Evolutionary conservation across 2,113 vertebrate species (phyloP).

Genomic region (Benitochromis conjunctus): DNA sequence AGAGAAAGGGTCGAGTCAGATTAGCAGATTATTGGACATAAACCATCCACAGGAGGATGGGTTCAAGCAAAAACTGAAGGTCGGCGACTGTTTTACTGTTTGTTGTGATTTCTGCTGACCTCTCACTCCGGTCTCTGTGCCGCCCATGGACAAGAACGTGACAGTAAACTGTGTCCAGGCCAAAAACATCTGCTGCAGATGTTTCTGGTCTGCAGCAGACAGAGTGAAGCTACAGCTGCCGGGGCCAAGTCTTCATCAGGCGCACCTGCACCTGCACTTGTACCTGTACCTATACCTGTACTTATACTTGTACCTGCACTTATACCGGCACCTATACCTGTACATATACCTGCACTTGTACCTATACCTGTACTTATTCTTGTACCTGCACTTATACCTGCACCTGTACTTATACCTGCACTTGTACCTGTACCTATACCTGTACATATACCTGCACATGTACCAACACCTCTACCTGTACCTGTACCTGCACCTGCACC

Average conservation of each 20-base stretch:
- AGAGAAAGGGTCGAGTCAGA: neutral
- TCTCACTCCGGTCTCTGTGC: neutral
- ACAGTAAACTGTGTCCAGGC: neutral
- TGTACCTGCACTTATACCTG: neutral
- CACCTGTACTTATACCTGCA: neutral
- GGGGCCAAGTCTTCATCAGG: neutral
- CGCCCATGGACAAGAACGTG: fast-evolving
- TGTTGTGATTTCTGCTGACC: neutral
- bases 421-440: no score
- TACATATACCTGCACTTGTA: neutral
- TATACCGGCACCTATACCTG: neutral
- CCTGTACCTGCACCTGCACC: neutral
- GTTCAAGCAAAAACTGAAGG: neutral
- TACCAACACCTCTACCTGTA: neutral
- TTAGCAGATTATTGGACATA: neutral
- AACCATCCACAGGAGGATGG: neutral
- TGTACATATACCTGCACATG: neutral
- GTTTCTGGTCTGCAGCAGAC: neutral
- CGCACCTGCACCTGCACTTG: no score
- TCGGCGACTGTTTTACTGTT: neutral
- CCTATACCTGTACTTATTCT: neutral
- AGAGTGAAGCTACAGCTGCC: neutral
- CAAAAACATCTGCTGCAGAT: neutral
- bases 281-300: neutral
- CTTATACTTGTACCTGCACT: neutral